phyloP scores from a whole-genome alignment of 2,888 invertebrate species.

The Eristalis intricaria region DNA sequence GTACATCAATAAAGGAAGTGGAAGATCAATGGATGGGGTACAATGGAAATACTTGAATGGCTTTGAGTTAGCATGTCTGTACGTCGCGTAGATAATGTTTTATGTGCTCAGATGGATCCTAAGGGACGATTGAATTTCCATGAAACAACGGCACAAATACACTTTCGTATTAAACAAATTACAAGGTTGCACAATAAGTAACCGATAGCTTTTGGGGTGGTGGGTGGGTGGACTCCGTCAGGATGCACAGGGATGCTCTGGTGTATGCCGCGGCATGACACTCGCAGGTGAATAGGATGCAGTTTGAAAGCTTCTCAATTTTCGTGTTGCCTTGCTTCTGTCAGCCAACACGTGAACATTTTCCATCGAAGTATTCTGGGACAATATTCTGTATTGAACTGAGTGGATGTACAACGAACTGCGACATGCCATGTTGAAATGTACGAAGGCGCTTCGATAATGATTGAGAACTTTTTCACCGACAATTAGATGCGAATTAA shows the following conservation, averaged over 20 bases:
- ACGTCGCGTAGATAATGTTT: conserved; percentile 2
- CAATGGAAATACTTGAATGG: conserved; percentile 50
- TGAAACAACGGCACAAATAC: conserved; percentile 4
- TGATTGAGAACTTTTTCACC: no score
- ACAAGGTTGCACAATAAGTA: not conserved
- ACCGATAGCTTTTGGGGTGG: not conserved
- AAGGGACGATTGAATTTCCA: conserved; percentile 5
- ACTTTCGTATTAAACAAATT: not conserved
- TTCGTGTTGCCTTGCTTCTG: not conserved
- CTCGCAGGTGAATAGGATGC: not conserved
- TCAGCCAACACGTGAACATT: not conserved
- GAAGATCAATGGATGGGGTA: conserved; percentile 46
- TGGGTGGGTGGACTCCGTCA: not conserved
- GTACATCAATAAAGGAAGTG: conserved; percentile 19
- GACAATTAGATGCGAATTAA: no score
- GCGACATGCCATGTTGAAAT: no score
- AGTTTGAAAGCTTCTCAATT: not conserved
- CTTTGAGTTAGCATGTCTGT: conserved; percentile 40
- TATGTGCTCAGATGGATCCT: not conserved
- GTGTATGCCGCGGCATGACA: not conserved
- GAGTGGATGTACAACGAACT: no score
- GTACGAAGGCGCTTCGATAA: no score
- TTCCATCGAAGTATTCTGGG: not conserved
- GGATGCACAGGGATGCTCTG: not conserved
- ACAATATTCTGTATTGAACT: no score